Percentiles rank a stretch among this genome's conserved stretches.
These are phyloP conservation scores for Acleris laterana DNA, from an alignment of 2,888 invertebrate genomes.

Conservation along the genomic window DNA sequence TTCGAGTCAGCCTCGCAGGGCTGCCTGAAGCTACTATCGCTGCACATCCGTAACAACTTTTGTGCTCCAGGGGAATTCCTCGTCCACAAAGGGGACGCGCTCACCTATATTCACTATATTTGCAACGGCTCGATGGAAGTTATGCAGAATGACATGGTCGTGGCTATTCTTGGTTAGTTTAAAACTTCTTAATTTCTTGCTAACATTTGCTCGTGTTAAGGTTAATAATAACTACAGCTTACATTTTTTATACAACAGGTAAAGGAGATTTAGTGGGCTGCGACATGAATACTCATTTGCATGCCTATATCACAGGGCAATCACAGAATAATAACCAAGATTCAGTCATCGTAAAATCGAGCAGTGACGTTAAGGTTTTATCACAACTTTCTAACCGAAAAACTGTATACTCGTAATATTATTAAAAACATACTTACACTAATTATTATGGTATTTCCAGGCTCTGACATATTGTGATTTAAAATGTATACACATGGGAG, in stretches of 20 bases:
- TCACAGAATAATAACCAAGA: slow-evolving; percentile 87
- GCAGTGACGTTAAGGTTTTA: slow-evolving; percentile 93
- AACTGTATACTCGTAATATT: neutral
- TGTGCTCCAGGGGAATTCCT: slow-evolving; percentile 98
- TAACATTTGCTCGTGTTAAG: neutral
- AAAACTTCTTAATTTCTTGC: too few relatives aligned
- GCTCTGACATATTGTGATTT: slow-evolving; percentile 98
- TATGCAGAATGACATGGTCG: slow-evolving; percentile 97
- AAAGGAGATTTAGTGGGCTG: slow-evolving; percentile 98
- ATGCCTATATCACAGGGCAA: slow-evolving; percentile 85
- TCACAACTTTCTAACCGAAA: neutral
- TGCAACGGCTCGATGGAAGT: slow-evolving; percentile 99
- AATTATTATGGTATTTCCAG: slow-evolving; percentile 57
- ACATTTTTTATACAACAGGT: slow-evolving; percentile 80
- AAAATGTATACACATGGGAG: slow-evolving; percentile 96
- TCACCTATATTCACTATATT: slow-evolving; percentile 96
- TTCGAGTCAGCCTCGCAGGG: slow-evolving; percentile 98
- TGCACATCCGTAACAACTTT: slow-evolving; percentile 97
- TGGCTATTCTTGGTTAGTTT: slow-evolving; percentile 95
- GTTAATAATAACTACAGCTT: neutral
- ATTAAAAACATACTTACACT: neutral
- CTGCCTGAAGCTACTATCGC: slow-evolving; percentile 94
- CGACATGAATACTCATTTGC: slow-evolving; percentile 93
- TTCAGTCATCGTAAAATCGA: slow-evolving; percentile 92
- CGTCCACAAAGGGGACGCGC: slow-evolving; percentile 96